These are phyloP conservation scores for Sciurus niger DNA, from an alignment of 2,113 vertebrate genomes.

Conservation along the genomic window DNA sequence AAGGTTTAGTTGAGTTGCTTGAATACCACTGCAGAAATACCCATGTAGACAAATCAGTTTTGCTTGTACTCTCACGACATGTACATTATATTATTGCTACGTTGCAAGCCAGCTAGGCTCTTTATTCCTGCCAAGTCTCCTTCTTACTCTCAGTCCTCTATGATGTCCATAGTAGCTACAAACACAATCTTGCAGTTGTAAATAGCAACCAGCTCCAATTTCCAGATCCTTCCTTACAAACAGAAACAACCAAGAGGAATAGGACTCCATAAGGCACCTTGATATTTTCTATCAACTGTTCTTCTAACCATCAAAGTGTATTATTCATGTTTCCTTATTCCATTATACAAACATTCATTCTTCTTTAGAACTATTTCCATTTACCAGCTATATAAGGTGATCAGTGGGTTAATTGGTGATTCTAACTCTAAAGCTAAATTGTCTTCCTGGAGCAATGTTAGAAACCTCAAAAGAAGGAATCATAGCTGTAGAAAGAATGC, in stretches of 20 bases:
- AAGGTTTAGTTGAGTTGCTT: neutral
- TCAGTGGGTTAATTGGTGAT: neutral
- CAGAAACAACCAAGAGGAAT: neutral
- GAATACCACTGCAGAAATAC: neutral
- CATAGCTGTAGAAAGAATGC: neutral
- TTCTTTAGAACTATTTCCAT: neutral
- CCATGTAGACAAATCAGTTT: neutral
- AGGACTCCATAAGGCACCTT: neutral
- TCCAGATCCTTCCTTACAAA: neutral
- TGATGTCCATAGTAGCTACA: neutral
- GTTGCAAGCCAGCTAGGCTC: neutral
- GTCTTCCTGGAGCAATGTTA: neutral
- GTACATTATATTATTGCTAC: neutral
- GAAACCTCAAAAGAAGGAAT: neutral
- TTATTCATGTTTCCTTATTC: neutral
- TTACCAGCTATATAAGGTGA: neutral
- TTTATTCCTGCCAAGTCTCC: neutral
- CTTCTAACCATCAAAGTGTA: neutral
- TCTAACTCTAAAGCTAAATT: constrained; percentile 2
- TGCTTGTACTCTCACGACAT: neutral
- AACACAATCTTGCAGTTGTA: neutral
- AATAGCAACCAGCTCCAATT: neutral
- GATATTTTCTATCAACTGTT: neutral
- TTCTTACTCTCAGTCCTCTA: neutral
- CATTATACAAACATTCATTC: neutral